Evolutionary conservation across 2,797 vertebrate genomes (phyloP), one percentile per base, ranked within the genome.

Genomic region (Pangasius sanitwongsei): DNA sequence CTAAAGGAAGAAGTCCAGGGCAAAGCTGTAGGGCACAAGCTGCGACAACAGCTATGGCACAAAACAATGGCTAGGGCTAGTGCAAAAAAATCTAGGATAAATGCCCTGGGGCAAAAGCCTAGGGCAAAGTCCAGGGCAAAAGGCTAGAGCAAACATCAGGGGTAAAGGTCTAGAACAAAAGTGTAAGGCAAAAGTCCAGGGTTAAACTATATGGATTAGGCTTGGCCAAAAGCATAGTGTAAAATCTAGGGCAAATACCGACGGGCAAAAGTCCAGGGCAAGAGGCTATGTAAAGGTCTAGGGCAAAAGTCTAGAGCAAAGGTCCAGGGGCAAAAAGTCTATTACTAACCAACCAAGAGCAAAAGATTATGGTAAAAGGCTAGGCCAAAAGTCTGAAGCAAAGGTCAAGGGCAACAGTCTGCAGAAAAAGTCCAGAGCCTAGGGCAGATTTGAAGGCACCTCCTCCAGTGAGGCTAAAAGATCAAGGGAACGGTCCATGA

Each of bases 381-480:
- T 74, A 25, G 11, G 20, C 3, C 55, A 37, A 59, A 65, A 6
- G 34, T 75, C 74, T 61, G 3, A 37, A 28, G 5, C 12, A 13
- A 18, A 44, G 28, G 0, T 31, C n/a, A 31, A 80, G 55, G 55
- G 31, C 34, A 83, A 48, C 31, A 11, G 16, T 48, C 7, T 48
- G 15, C 31, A 48, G 7, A 67, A 48, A 65, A 67, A n/a, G 34
- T 82, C 55, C 80, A 82, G 15, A 87, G 85, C 13, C 63, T 80
- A 37, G 25, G 48, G 37, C 37, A 57, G 31, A 41, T 75, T 86
- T 55, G 13, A 90, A 91, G 87, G 89, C 89, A 91, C 90, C 89
- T 89, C 87, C 63, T 78, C 59, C 61, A 90, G 72, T 61, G 48
- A n/a, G 15, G 31, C 31, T 65, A 25, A 87, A 72, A 59, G 34